Evolutionary conservation across 53 echinoderm and acorn worm species (phyloP).

Genomic region (Glandiceps talaboti): DNA sequence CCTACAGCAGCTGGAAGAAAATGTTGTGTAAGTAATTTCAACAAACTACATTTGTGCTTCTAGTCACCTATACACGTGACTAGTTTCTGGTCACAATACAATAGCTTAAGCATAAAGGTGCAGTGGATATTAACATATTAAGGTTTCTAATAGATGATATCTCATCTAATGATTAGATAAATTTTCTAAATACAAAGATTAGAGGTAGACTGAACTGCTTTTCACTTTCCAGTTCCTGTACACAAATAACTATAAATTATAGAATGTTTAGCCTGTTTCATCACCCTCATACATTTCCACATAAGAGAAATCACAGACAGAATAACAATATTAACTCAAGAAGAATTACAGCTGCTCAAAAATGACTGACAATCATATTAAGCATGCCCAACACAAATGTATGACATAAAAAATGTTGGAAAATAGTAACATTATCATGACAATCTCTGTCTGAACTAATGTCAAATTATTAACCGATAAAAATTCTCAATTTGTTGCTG

Average conservation of each 20-base stretch:
- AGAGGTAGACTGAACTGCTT: not conserved
- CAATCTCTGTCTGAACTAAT: too few relatives aligned
- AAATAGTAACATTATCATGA: too few relatives aligned
- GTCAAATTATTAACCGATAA: too few relatives aligned
- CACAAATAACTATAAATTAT: not conserved
- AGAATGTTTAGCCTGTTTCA: not conserved
- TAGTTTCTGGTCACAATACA: not conserved
- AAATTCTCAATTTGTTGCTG: too few relatives aligned
- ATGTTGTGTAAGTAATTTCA: constrained; percentile 2
- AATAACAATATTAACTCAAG: not conserved
- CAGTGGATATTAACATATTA: not conserved
- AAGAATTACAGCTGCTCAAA: not conserved
- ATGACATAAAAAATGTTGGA: too few relatives aligned
- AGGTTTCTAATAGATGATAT: not conserved
- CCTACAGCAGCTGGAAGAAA: constrained; percentile 11
- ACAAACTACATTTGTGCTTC: not conserved
- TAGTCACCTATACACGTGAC: not conserved
- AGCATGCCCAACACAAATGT: too few relatives aligned
- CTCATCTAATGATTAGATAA: not conserved
- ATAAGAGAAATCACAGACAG: not conserved
- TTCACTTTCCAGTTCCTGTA: not conserved
- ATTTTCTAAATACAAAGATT: too few relatives aligned
- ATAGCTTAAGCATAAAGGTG: not conserved
- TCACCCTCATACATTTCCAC: not conserved
- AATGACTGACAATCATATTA: too few relatives aligned